phyloP scores from a whole-genome alignment of 1,140 invertebrate species.

The Drosophila kohkoa region DNA sequence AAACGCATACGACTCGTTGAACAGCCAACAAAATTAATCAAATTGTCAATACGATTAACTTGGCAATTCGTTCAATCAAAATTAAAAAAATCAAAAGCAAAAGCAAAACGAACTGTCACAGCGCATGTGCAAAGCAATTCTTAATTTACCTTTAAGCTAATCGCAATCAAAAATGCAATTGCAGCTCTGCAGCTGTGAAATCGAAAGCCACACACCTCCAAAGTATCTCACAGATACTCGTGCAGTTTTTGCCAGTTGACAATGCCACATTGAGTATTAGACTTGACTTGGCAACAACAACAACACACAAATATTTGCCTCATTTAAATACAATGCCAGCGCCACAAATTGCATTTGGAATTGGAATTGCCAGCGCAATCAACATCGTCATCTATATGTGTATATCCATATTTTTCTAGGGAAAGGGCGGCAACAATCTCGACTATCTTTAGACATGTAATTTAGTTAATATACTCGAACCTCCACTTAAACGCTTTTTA shows the following conservation, averaged over 20 bases:
- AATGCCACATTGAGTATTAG: slow-evolving; percentile 20
- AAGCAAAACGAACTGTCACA: slow-evolving; percentile 30
- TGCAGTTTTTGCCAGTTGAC: slow-evolving; percentile 19
- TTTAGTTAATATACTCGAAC: not conserved
- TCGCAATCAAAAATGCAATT: slow-evolving; percentile 10
- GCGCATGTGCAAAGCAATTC: not conserved
- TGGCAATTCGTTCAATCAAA: not conserved
- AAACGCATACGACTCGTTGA: slow-evolving; percentile 8
- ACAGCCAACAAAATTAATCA: slow-evolving; percentile 15
- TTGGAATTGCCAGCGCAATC: slow-evolving; percentile 53
- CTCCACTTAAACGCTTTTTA: too few species aligned
- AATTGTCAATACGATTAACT: slow-evolving; percentile 26
- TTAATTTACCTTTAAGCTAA: slow-evolving; percentile 3
- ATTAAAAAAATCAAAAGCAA: not conserved
- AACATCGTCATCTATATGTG: not conserved
- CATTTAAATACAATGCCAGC: slow-evolving; percentile 72
- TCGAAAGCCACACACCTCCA: slow-evolving; percentile 30
- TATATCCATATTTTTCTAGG: slow-evolving; percentile 4
- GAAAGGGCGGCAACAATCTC: slow-evolving; percentile 13
- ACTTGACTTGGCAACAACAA: slow-evolving; percentile 21
- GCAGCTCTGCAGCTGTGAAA: slow-evolving; percentile 44
- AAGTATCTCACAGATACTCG: slow-evolving; percentile 23
- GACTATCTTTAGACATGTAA: slow-evolving; percentile 47
- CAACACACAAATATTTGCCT: not conserved
- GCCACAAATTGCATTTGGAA: slow-evolving; percentile 40